Percentiles rank a stretch among this genome's conserved stretches.
Conservation (phyloP, 2,888 invertebrate genomes). For the Drosophila birchii region DNA sequence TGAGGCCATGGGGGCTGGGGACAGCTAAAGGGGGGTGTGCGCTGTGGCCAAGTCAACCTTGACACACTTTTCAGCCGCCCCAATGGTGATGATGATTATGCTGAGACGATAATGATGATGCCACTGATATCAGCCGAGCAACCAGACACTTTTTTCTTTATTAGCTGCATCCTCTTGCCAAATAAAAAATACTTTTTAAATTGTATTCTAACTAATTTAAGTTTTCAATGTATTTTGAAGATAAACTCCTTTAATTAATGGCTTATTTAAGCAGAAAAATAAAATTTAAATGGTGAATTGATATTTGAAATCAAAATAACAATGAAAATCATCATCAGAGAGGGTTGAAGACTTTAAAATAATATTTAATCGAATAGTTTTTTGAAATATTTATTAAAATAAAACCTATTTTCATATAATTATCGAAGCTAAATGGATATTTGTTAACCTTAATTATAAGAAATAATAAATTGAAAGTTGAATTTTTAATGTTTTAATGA, state of each 20-base stretch:
- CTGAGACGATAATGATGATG: slow-evolving; percentile 15
- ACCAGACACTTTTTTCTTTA: slow-evolving; percentile 16
- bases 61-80: slow-evolving; percentile 60
- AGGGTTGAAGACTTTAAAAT: not conserved
- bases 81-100: slow-evolving; percentile 24
- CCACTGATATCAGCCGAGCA: slow-evolving; percentile 5
- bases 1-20: slow-evolving; percentile 25
- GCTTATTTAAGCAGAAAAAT: not conserved
- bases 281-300: no score
- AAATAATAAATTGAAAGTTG: not conserved
- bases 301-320: no score
- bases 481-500: no score
- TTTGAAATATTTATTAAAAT: fast-evolving
- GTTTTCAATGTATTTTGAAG: not conserved
- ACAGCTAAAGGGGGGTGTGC: slow-evolving; percentile 10
- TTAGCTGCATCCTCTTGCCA: slow-evolving; percentile 20
- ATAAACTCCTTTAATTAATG: not conserved
- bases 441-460: not conserved
- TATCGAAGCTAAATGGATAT: no score
- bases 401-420: not conserved
- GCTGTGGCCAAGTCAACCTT: slow-evolving; percentile 58
- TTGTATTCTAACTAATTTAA: not conserved
- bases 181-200: not conserved
- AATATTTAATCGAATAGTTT: no score
- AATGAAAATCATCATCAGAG: no score